Evolutionary conservation across 2,113 vertebrate genomes (phyloP).

Genomic region (Gulo gulo): DNA sequence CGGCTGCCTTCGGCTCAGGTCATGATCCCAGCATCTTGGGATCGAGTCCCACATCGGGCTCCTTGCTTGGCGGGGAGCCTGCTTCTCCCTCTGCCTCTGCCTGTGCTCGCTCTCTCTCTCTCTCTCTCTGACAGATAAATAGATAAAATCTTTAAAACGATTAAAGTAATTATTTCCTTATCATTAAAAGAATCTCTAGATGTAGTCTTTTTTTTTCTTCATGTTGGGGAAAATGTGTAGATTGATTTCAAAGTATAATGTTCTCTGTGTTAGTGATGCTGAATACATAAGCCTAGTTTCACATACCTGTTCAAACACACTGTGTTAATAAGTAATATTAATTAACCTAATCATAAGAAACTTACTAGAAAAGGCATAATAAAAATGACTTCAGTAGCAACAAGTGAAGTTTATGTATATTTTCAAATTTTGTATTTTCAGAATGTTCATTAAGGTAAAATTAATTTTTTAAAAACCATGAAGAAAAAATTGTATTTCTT

Average conservation of each 20-base stretch:
- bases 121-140: no score
- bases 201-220: background rate
- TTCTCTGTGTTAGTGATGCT: background rate
- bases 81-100: no score
- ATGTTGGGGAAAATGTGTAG: background rate
- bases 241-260: background rate
- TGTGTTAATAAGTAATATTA: background rate
- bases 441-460: background rate
- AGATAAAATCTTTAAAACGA: no score
- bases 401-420: background rate
- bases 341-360: background rate
- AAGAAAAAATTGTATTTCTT: background rate
- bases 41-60: no score
- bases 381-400: background rate
- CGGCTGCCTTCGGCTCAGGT: no score
- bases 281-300: background rate
- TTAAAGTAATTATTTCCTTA: background rate
- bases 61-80: no score
- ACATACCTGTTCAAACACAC: background rate
- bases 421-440: background rate
- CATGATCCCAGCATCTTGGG: no score
- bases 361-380: background rate
- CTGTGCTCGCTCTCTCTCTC: no score
- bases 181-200: background rate
- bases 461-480: background rate